Conservation (phyloP, 23 tunicate genomes). For the Diplosoma virens region DNA sequence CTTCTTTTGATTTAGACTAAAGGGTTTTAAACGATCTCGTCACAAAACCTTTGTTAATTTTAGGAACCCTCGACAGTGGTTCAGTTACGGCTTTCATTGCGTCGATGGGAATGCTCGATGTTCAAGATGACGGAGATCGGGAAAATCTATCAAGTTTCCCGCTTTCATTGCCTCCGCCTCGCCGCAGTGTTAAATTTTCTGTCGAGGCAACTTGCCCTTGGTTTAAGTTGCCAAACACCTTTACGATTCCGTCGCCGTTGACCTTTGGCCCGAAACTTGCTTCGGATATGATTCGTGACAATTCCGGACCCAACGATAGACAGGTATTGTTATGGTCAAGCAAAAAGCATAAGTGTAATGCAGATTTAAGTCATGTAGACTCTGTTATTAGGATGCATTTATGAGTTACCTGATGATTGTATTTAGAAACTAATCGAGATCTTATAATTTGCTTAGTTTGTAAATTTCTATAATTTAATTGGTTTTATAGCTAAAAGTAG, state of each 20-base stretch:
- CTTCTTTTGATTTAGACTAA: neutral
- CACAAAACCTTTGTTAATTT: neutral
- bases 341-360: too few species aligned
- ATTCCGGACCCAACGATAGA: constrained; percentile 78
- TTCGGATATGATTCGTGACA: constrained; percentile 49
- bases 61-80: constrained; percentile 87
- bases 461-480: too few species aligned
- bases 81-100: constrained; percentile 80
- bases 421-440: too few species aligned
- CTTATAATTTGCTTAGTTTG: too few species aligned
- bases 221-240: constrained; percentile 54
- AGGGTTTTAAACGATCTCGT: neutral
- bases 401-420: too few species aligned
- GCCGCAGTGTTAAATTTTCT: constrained; percentile 38
- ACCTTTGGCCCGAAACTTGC: constrained; percentile 88
- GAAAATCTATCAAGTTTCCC: constrained; percentile 26
- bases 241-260: constrained; percentile 62
- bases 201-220: constrained; percentile 74
- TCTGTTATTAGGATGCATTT: too few species aligned
- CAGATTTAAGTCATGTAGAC: too few species aligned
- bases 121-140: neutral
- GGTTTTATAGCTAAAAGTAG: too few species aligned
- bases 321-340: constrained; percentile 61
- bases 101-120: constrained; percentile 58
- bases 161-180: constrained; percentile 71